Evolutionary conservation across 1,140 invertebrate species (phyloP), one percentile per base, ranked within the genome.

Genomic region (Coenobita brevimanus): DNA sequence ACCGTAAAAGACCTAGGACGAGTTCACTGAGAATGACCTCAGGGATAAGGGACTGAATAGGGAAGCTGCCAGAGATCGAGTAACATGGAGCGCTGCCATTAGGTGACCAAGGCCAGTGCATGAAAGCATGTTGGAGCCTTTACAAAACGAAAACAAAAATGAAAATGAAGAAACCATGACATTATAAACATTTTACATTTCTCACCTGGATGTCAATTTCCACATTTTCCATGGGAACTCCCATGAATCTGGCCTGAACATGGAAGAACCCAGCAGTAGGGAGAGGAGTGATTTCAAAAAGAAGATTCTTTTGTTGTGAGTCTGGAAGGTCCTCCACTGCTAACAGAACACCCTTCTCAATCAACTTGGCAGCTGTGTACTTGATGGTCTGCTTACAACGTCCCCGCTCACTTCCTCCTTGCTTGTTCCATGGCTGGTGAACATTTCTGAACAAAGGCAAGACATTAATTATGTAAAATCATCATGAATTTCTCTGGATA

Each of bases 191-290:
- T n/a, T 36, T n/a, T 36, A 50, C 50, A 21, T 85, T 81, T 46
- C 89, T 91, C 92, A 94, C 92, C 92, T 93, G 95, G 88, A 96
- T 95, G 88, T 96, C 95, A 24, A 97, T 93, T 60, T 96, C 95
- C 24, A 96, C 94, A 85, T 95, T 95, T 91, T 97, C 96, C 94
- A 97, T 94, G 91, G 95, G 94, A 1, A 96, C 95, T 0, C 96
- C 96, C 95, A 97, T 96, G 90, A 96, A 96, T 91, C 96, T 96
- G 17, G 95, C 96, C 89, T 94, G 94, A 0, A 97, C 94, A 6
- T 94, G 94, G 92, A 97, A 97, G 1, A 96, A 92, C 15, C 96
- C 96, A 85, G 94, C 94, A 38, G 93, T 93, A 57, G 95, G 94
- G 0, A 95, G 95, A 1, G 96, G 95, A 21, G 93, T 93, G 78